Base-by-base conservation (phyloP, 1,140 invertebrate genomes). In the Manduca sexta region DNA sequence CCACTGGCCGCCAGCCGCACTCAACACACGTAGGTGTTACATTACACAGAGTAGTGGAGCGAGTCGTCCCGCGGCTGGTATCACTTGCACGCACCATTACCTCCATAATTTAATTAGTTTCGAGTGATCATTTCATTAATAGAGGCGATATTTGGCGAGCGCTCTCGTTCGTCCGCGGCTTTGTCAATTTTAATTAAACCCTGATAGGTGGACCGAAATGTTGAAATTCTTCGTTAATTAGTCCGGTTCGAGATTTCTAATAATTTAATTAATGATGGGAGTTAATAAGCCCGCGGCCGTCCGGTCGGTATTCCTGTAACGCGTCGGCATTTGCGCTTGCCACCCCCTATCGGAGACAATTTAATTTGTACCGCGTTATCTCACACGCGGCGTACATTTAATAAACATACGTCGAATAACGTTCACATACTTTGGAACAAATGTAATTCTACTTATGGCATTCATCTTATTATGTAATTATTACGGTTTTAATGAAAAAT, bases 171-270 rank as follows among this genome's bases (percentile, higher is more conserved):
- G 69, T 69, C 55, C 63, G 72, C 69, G 73, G 79, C 75, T 81
- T 80, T 83, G 79, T 80, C 81, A 81, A 81, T 84, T 83, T 84
- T 84, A 84, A 84, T 84, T 83, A 84, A 84, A 73, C 59, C 64
- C 60, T 66, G 71, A 81, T 82, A 81, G 75, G 79, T 81, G 74
- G 70, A 72, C 69, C 72, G 75, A 81, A 82, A 82, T 83, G 74
- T 84, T 77, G 77, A 66, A 84, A 84, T 84, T 80, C 79, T 84
- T 84, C 72, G 60, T 80, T 84, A 83, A 84, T 84, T 84, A 84
- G 78, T 68, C 71, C 59, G 65, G 62, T 56, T 69, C 64, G 73
- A 82, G 76, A 82, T 81, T 82, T 84, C 81, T 84, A 84, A 84
- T 82, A 79, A 84, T 84, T 84, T 84, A 77, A 81, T 82, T 82